Evolutionary conservation across 2,888 invertebrate species (phyloP), one percentile per base, ranked within the genome.

Genomic region (Nomada fabriciana): DNA sequence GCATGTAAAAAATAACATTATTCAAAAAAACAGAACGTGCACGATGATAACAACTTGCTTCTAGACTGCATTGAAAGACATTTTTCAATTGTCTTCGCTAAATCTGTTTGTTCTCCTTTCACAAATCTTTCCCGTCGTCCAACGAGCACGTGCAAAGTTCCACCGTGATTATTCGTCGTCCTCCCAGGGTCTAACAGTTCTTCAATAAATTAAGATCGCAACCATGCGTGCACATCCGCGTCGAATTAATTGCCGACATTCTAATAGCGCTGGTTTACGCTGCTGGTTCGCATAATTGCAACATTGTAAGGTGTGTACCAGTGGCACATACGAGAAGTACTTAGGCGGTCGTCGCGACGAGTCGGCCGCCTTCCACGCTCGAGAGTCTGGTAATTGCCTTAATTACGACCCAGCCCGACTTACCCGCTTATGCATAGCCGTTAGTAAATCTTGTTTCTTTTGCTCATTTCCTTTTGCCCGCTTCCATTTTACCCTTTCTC

Each of bases 371-470:
- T 80, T 68, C 70, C 65, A 72, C 76, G 82, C 71, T 70, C 84
- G 80, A 85, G 85, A 85, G 88, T 85, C 82, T 77, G 86, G 88
- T 88, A 89, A 91, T 91, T 91, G 90, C 91, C 89, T 91, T 91
- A 91, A 91, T 91, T 91, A 90, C 90, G 84, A 91, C 90, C 78
- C 76, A 86, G 88, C 86, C 85, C 86, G 87, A 87, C 85, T 84
- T 81, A 69, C 78, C 82, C 88, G 87, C 84, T 88, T 87, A 78
- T 73, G 72, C 69, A 79, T 63, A 68, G 47, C 76, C 83, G 75
- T 80, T 74, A 65, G 69, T 76, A 85, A 89, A 89, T 70, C 82
- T 82, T 67, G 63, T 53, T 69, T 50, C 42, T 50, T 72, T 57
- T 50, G 10, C 65, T 18, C 47, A 13, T 15, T 25, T n/a, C 23